Evolutionary conservation across 2,888 invertebrate genomes (phyloP).

Genomic region (Dicycla oo): DNA sequence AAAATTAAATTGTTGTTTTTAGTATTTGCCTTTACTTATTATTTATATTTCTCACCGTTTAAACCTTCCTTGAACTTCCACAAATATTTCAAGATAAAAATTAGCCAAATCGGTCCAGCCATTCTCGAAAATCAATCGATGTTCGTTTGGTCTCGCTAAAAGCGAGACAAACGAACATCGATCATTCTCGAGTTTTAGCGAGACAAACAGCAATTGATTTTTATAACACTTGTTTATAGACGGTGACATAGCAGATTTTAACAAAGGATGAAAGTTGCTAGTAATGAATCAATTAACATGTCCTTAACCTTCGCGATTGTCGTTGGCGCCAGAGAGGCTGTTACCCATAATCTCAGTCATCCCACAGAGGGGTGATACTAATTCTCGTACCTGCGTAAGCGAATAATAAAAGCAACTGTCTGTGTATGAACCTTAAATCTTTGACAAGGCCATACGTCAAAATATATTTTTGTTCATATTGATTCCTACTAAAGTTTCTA

Average conservation of each 20-base stretch:
- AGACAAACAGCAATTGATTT: too few relatives aligned
- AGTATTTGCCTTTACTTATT: too few relatives aligned
- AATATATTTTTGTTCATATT: constrained; percentile 30
- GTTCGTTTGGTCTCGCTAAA: too few relatives aligned
- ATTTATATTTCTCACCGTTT: too few relatives aligned
- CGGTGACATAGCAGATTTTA: background rate
- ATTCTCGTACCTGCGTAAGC: constrained; percentile 25
- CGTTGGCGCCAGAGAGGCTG: constrained; percentile 1
- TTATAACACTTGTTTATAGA: too few relatives aligned
- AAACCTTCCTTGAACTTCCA: too few relatives aligned
- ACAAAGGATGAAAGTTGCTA: background rate
- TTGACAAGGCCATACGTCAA: constrained; percentile 22
- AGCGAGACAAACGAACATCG: too few relatives aligned
- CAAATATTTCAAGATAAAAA: too few relatives aligned
- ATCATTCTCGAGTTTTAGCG: too few relatives aligned
- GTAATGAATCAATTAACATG: constrained; percentile 32
- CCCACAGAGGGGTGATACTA: background rate
- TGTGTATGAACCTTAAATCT: constrained; percentile 33
- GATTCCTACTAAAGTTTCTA: constrained; percentile 27
- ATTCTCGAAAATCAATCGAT: too few relatives aligned
- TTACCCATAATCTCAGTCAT: background rate
- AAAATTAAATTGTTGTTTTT: too few relatives aligned
- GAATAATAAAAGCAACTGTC: constrained; percentile 11
- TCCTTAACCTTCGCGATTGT: constrained; percentile 10
- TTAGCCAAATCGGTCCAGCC: too few relatives aligned